phyloP scores from a whole-genome alignment of 2,888 invertebrate species.

The Oxystoma pomonae region DNA sequence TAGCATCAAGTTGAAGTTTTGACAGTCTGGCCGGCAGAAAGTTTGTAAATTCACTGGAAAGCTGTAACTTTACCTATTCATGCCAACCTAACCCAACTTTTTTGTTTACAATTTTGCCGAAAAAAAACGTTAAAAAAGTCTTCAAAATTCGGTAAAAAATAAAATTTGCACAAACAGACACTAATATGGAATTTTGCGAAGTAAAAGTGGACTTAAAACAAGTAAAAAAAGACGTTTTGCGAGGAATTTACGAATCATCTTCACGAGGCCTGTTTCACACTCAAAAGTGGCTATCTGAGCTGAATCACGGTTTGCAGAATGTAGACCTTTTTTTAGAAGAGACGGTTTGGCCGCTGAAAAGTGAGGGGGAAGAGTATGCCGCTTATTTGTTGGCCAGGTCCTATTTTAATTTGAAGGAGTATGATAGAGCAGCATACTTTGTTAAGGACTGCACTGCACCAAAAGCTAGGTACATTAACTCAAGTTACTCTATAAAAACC shows the following conservation, averaged over 20 bases:
- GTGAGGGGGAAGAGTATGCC: conserved; percentile 62
- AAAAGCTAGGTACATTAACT: conserved; percentile 51
- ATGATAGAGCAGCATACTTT: conserved; percentile 81
- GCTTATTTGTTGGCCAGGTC: conserved; percentile 76
- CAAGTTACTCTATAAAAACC: too few species aligned
- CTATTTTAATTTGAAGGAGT: conserved; percentile 88
- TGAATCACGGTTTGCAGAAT: conserved; percentile 72
- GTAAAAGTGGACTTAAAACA: conserved; percentile 53
- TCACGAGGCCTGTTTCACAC: conserved; percentile 76
- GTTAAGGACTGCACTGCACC: conserved; percentile 65
- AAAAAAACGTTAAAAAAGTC: too few species aligned
- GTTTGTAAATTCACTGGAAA: too few species aligned
- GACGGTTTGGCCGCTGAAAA: conserved; percentile 47
- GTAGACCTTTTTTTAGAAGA: conserved; percentile 57
- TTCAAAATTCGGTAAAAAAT: neutral
- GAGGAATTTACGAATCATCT: conserved; percentile 68
- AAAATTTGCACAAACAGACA: neutral
- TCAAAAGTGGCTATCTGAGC: conserved; percentile 85
- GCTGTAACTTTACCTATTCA: too few species aligned
- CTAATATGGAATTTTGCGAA: conserved; percentile 24
- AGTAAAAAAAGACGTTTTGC: conserved; percentile 62
- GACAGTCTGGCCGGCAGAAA: too few species aligned
- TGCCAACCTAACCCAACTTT: neutral
- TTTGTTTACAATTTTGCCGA: neutral
- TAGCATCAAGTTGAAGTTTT: too few species aligned